Percentiles rank a stretch among this genome's conserved stretches.
phyloP scores from a whole-genome alignment of 2,888 invertebrate genomes.

The Halictus ligatus region DNA sequence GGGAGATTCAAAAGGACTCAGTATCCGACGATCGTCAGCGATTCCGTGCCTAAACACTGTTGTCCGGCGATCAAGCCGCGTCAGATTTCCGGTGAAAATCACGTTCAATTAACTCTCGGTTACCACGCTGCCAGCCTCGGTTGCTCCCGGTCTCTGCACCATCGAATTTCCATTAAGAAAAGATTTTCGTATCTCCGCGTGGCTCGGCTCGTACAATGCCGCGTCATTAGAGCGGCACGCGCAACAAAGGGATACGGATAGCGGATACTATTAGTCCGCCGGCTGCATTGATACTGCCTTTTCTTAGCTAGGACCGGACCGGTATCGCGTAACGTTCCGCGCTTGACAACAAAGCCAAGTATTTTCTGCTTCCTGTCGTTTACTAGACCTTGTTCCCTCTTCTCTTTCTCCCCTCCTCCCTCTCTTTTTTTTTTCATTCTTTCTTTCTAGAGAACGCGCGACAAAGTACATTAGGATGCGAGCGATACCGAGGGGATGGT shows the following conservation, averaged over 20 bases:
- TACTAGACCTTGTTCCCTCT: conserved; percentile 5
- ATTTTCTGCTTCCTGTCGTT: conserved; percentile 62
- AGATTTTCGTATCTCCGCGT: conserved; percentile 57
- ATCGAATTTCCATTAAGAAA: conserved; percentile 69
- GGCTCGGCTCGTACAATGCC: conserved; percentile 57
- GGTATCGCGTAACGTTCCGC: conserved; percentile 64
- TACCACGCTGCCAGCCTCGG: neutral
- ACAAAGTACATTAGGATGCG: conserved; percentile 56
- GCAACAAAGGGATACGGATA: conserved; percentile 65
- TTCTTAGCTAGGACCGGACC: conserved; percentile 63
- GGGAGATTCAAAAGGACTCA: neutral
- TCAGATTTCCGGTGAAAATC: neutral
- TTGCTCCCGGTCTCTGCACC: neutral
- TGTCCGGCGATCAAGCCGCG: neutral
- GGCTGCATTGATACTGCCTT: conserved; percentile 58
- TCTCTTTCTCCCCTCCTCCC: neutral
- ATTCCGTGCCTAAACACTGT: neutral
- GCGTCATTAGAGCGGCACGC: conserved; percentile 65
- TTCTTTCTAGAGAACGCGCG: neutral
- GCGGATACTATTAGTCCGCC: conserved; percentile 65
- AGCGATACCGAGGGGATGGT: conserved; percentile 55
- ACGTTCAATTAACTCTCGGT: conserved; percentile 37
- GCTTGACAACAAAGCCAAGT: conserved; percentile 64
- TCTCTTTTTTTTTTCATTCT: neutral
- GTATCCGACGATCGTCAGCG: neutral